Base-by-base conservation (phyloP, 1,140 invertebrate species). In the Alviniconcha marisindica region DNA sequence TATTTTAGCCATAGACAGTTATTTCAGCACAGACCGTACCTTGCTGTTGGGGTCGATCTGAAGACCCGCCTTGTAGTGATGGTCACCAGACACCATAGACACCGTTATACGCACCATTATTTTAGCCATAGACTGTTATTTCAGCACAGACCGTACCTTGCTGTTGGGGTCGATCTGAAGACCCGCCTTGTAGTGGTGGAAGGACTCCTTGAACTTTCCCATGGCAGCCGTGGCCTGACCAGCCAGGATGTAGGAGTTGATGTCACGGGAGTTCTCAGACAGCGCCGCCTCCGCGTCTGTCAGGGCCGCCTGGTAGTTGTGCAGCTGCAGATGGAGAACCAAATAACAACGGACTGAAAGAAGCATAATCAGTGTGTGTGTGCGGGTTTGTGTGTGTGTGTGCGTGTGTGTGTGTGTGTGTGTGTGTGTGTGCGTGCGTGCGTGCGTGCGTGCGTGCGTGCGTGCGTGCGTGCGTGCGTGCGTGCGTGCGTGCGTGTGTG, bases 111-210 rank as follows among this genome's bases (percentile, higher is more conserved):
- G 28, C 36, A 24, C n/a, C n/a, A n/a, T n/a, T n/a, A n/a, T n/a
- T n/a, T n/a, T n/a, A n/a, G n/a, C n/a, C n/a, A n/a, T n/a, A n/a
- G n/a, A n/a, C n/a, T n/a, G n/a, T n/a, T n/a, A n/a, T n/a, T n/a
- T n/a, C n/a, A n/a, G n/a, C 18, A 85, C 82, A 14, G 82, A 85
- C 1, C 89, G 85, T 3, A 83, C 79, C 38, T 80, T 78, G 60
- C 89, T 83, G 48, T 88, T 87, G 1, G 88, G 82, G n/a, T 89
- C 87, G 14, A 84, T 66, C 24, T 84, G 84, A 51, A 90, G 80
- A 15, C 85, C 89, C 24, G 83, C 84, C 33, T 87, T 87, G 80
- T 87, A 88, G 56, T 82, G 86, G 5, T 82, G 74, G 5, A 87
- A 87, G n/a, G 87, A 77, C 24, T 89, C 86, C 24, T 86, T 81